A percentile compares a stretch with the other conserved stretches of the same genome.
These are phyloP conservation scores for Numenius arquata DNA, from an alignment of 2,113 vertebrate genomes.

Conservation along the genomic window DNA sequence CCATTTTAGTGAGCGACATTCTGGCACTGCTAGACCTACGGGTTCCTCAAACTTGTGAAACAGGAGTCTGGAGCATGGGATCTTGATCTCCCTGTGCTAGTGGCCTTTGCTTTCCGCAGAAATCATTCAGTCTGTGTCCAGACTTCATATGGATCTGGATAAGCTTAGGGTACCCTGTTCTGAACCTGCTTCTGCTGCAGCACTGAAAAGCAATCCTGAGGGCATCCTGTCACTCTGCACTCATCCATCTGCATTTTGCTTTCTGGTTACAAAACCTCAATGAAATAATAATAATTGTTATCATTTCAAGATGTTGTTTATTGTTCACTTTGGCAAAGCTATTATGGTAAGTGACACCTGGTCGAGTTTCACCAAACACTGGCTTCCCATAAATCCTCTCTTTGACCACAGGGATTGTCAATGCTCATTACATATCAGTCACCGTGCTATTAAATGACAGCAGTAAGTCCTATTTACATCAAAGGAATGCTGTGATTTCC, in stretches of 20 bases:
- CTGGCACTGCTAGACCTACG: not conserved
- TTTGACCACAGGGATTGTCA: not conserved
- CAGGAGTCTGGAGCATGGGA: accelerated
- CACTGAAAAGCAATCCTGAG: not conserved
- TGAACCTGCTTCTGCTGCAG: not conserved
- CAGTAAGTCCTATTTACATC: not conserved
- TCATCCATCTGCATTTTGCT: not conserved
- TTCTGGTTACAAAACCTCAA: not conserved
- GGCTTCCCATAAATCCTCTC: not conserved
- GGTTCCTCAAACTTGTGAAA: not conserved
- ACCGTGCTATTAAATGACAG: not conserved
- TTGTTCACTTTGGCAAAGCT: not conserved
- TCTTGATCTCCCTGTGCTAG: not conserved
- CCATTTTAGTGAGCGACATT: not conserved
- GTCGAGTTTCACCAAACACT: not conserved
- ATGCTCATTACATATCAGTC: not conserved
- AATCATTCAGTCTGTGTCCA: not conserved
- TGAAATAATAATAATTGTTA: not conserved
- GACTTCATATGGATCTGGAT: not conserved
- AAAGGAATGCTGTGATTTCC: not conserved
- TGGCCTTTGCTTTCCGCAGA: not conserved
- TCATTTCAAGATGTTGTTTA: not conserved
- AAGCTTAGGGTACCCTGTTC: not conserved
- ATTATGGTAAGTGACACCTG: not conserved
- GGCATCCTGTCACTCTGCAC: not conserved